A percentile compares a stretch with the other conserved stretches of the same genome.
Conservation (phyloP, 2,113 vertebrate genomes). For the Istiophorus platypterus region DNA sequence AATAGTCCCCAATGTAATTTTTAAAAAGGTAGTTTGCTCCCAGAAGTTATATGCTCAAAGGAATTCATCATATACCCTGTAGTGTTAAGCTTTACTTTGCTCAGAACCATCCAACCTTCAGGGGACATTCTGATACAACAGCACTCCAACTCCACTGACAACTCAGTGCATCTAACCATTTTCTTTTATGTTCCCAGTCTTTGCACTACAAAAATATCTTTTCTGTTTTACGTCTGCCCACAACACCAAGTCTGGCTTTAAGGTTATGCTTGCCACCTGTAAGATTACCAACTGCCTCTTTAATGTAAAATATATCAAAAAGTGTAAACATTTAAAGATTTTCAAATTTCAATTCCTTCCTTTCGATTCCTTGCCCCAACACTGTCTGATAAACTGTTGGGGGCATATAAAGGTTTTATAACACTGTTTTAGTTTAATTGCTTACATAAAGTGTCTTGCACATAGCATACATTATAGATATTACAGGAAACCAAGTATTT, state of each 20-base stretch:
- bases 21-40: not conserved
- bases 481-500: no score
- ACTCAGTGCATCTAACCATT: slow-evolving; percentile 25
- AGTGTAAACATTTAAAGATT: not conserved
- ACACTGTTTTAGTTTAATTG: not conserved
- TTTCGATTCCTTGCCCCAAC: not conserved
- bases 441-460: not conserved
- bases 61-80: not conserved
- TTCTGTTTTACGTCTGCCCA: slow-evolving; percentile 27
- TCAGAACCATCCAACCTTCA: slow-evolving; percentile 31
- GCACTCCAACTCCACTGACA: slow-evolving; percentile 48
- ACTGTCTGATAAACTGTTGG: not conserved
- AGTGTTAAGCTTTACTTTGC: slow-evolving; percentile 15
- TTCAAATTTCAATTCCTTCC: not conserved
- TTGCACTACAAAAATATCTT: slow-evolving; percentile 25
- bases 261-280: not conserved
- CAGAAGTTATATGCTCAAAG: not conserved
- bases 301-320: no score
- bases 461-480: not conserved
- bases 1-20: not conserved
- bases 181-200: slow-evolving; percentile 34
- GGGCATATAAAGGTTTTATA: not conserved
- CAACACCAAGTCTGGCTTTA: slow-evolving; percentile 29
- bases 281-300: not conserved
- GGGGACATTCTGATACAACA: slow-evolving; percentile 35